Percentiles rank a stretch among this genome's conserved stretches.
Evolutionary conservation across 2,113 vertebrate species (phyloP).

Genomic region (Otis tarda): DNA sequence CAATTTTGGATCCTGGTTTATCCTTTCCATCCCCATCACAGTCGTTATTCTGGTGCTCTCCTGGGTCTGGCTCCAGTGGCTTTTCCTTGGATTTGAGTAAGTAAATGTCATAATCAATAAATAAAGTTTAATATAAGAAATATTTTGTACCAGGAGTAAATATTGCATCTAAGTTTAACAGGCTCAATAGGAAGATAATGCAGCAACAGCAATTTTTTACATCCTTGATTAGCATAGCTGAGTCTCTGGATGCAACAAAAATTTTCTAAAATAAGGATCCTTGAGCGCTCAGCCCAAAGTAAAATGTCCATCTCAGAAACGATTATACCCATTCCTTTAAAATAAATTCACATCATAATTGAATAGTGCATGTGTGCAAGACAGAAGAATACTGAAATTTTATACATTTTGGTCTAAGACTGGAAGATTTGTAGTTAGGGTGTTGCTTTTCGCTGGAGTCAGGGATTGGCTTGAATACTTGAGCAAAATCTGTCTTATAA

Average conservation of each 20-base stretch:
- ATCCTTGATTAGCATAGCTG: background rate
- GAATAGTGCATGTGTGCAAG: background rate
- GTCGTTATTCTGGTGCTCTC: constrained; percentile 81
- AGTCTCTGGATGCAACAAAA: background rate
- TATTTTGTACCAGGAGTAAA: background rate
- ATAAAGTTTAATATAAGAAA: background rate
- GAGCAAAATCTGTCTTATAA: background rate
- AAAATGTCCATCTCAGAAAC: background rate
- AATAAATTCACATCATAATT: background rate
- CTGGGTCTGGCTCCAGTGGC: constrained; percentile 91
- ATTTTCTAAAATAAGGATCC: background rate
- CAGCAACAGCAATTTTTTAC: background rate
- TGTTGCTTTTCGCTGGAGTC: background rate
- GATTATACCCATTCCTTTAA: background rate
- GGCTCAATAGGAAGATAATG: background rate
- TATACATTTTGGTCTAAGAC: background rate
- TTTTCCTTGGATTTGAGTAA: constrained; percentile 91
- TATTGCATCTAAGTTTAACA: background rate
- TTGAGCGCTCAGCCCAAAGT: background rate
- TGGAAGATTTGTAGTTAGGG: background rate
- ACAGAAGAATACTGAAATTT: background rate
- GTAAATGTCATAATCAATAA: constrained; percentile 47
- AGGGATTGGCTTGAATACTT: background rate
- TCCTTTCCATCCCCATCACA: constrained; percentile 84
- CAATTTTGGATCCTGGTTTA: constrained; percentile 92